Evolutionary conservation across 2,888 invertebrate species (phyloP).

Genomic region (Caradrina clavipalpis): DNA sequence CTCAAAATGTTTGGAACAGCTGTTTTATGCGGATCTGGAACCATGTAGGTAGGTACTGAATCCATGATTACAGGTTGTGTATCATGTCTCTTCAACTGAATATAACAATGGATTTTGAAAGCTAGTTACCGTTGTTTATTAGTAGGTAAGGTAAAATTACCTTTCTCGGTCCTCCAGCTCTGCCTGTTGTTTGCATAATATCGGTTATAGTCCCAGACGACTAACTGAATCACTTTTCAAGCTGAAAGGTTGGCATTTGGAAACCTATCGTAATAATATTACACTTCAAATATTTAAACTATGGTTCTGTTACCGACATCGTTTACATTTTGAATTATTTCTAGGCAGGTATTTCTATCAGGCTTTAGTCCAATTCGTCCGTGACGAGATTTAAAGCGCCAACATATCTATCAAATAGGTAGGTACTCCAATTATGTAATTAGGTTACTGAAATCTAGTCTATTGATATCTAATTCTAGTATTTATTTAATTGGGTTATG

Average conservation of each 20-base stretch:
- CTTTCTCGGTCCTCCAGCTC: neutral
- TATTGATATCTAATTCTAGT: too few relatives aligned
- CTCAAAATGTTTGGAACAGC: neutral
- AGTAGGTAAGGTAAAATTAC: neutral
- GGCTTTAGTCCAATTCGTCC: neutral
- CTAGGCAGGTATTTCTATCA: too few relatives aligned
- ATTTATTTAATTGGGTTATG: too few relatives aligned
- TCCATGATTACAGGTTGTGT: too few relatives aligned
- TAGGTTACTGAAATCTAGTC: too few relatives aligned
- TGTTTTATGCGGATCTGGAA: neutral
- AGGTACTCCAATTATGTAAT: too few relatives aligned
- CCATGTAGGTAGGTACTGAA: too few relatives aligned
- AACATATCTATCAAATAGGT: too few relatives aligned
- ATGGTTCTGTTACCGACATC: neutral
- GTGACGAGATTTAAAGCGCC: neutral
- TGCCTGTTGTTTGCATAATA: conserved; percentile 1
- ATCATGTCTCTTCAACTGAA: too few relatives aligned
- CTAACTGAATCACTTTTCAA: conserved; percentile 1
- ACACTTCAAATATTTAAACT: conserved; percentile 20
- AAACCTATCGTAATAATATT: neutral
- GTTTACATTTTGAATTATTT: conserved; percentile 1
- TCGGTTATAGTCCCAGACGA: conserved; percentile 10
- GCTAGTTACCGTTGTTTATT: neutral
- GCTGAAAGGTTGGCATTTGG: neutral
- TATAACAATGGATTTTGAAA: conserved; percentile 3